Evolutionary conservation across 2,888 invertebrate species (phyloP).

Genomic region (Scaptomyza flava): DNA sequence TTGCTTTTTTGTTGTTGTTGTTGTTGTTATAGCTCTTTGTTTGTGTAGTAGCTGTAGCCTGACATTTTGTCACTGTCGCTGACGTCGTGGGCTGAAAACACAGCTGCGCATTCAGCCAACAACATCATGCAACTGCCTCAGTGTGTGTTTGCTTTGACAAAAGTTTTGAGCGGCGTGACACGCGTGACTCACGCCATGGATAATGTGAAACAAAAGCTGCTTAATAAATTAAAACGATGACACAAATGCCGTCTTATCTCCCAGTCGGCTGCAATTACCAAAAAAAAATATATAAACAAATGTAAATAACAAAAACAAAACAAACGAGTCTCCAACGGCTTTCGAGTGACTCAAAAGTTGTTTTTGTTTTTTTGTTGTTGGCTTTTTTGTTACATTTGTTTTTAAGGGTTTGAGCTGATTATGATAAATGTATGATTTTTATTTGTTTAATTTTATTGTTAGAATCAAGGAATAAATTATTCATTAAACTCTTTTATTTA

Average conservation of each 20-base stretch:
- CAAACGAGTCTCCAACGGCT: neutral
- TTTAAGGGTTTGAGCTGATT: too few species aligned
- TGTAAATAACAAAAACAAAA: neutral
- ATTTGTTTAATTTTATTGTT: too few species aligned
- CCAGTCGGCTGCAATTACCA: neutral
- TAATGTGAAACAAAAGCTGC: slow-evolving; percentile 8
- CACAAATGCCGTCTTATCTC: slow-evolving; percentile 4
- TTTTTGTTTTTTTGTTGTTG: too few species aligned
- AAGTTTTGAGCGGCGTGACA: slow-evolving; percentile 37
- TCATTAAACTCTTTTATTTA: too few species aligned
- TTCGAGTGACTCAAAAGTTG: neutral
- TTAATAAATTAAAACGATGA: slow-evolving; percentile 30
- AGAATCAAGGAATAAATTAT: too few species aligned
- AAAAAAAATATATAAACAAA: neutral
- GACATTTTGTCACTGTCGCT: slow-evolving; percentile 59
- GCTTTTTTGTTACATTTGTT: too few species aligned
- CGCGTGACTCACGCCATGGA: slow-evolving; percentile 22
- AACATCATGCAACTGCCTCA: neutral
- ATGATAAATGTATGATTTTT: too few species aligned
- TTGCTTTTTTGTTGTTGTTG: slow-evolving; percentile 14
- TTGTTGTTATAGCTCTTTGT: slow-evolving; percentile 18
- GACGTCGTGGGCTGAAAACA: slow-evolving; percentile 32
- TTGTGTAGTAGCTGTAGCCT: slow-evolving; percentile 15
- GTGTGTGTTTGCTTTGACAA: slow-evolving; percentile 15
- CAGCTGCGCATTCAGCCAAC: slow-evolving; percentile 19